phyloP scores from a whole-genome alignment of 2,797 vertebrate genomes.

The Hephaestus fuliginosus region DNA sequence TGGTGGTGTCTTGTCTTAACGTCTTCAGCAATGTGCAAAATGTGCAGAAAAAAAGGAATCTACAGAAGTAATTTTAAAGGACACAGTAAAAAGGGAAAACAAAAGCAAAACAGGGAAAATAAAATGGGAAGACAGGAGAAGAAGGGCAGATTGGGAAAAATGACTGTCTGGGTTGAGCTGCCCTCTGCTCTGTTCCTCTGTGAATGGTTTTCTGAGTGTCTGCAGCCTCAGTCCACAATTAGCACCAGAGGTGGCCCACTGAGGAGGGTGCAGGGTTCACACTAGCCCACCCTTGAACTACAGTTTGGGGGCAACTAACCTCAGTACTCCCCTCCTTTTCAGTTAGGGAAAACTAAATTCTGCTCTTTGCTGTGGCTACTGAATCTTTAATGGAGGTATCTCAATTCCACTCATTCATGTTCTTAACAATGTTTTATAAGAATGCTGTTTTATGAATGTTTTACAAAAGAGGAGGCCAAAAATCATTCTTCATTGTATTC shows the following conservation, averaged over 20 bases:
- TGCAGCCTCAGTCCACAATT: constrained; percentile 47
- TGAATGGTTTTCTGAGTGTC: constrained; percentile 25
- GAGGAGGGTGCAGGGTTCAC: constrained; percentile 14
- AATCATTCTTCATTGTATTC: too few species aligned
- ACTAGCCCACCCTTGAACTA: constrained; percentile 15
- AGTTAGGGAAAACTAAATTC: background rate
- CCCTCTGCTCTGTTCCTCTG: constrained; percentile 7
- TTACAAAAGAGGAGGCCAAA: too few species aligned
- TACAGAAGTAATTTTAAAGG: background rate
- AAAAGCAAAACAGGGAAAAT: background rate
- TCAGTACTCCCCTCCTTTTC: background rate
- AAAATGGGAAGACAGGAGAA: background rate
- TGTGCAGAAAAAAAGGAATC: background rate
- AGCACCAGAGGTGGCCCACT: constrained; percentile 38
- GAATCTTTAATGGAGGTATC: background rate
- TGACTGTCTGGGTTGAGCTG: constrained; percentile 17
- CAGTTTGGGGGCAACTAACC: constrained; percentile 25
- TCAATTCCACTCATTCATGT: background rate
- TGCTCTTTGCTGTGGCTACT: background rate
- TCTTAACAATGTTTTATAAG: too few species aligned
- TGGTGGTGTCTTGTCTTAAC: constrained; percentile 2
- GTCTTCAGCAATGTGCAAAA: constrained; percentile 7
- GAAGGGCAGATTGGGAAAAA: background rate
- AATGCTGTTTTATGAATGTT: too few species aligned
- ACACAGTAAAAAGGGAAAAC: background rate